A percentile compares a stretch with the other conserved stretches of the same genome.
phyloP scores from a whole-genome alignment of 35 echinoderm and acorn worm species.

The Lytechinus pictus region DNA sequence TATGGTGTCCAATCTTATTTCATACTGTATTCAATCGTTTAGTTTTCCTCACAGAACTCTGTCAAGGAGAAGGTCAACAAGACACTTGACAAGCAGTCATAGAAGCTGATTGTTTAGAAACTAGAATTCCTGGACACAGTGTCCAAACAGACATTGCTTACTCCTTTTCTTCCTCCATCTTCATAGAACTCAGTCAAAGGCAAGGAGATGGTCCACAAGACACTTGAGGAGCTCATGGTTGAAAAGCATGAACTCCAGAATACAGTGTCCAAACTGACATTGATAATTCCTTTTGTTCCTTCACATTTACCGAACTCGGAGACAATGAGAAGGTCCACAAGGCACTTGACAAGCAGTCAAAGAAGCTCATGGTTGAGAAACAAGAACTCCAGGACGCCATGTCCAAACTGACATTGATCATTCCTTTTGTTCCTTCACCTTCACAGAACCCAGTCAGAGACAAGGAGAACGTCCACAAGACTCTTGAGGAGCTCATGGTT shows the following conservation, averaged over 20 bases:
- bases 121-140: background rate
- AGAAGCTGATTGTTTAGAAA: background rate
- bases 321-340: background rate
- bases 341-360: background rate
- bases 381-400: background rate
- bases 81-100: background rate
- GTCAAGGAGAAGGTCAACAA: background rate
- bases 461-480: constrained; percentile 7
- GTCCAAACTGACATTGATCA: background rate
- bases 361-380: background rate
- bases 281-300: no score
- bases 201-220: no score
- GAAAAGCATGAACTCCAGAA: no score
- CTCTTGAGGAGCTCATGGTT: background rate
- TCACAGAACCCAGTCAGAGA: background rate
- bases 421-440: background rate
- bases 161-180: background rate
- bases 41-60: no score
- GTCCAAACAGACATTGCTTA: background rate
- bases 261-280: no score
- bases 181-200: background rate
- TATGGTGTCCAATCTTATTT: no score
- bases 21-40: no score
- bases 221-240: no score
- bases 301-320: no score